These are phyloP conservation scores for Apostichopus japonicus DNA, from an alignment of 35 echinoderm and acorn worm species.

Conservation along the genomic window DNA sequence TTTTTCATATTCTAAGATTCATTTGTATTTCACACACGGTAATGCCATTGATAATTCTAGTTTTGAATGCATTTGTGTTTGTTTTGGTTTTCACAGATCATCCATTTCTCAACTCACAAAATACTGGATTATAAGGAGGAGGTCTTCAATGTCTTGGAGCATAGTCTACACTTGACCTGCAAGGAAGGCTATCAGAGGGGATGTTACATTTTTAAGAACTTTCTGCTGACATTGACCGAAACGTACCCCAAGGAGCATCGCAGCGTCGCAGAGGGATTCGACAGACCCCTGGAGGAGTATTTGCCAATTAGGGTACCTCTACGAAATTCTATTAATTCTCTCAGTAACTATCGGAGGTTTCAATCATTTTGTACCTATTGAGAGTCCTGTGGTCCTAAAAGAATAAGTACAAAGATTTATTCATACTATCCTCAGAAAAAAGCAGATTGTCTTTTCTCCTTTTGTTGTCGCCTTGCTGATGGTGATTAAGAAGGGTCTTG, in stretches of 20 bases:
- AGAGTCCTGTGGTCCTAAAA: no score
- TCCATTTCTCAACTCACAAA: conserved; percentile 64
- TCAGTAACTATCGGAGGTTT: neutral
- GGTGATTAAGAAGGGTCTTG: no score
- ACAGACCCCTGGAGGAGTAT: conserved; percentile 84
- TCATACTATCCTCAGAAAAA: no score
- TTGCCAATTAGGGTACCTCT: conserved; percentile 91
- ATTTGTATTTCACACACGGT: neutral
- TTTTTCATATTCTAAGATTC: neutral
- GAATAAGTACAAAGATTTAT: no score
- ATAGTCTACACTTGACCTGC: conserved; percentile 88
- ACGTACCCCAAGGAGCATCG: conserved; percentile 80
- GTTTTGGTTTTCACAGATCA: conserved; percentile 60
- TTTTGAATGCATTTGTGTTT: neutral
- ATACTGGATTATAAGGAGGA: conserved; percentile 76
- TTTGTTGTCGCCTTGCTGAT: no score
- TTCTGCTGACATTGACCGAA: conserved; percentile 64
- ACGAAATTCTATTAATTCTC: neutral
- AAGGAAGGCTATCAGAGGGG: conserved; percentile 85
- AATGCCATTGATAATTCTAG: neutral
- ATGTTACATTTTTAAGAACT: conserved; percentile 77
- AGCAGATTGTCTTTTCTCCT: no score
- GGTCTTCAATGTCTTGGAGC: conserved; percentile 70
- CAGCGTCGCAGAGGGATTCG: conserved; percentile 80
- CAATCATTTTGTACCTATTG: neutral